Conservation (phyloP, 2,113 vertebrate species). For the Chaetorhynchus papuensis region DNA sequence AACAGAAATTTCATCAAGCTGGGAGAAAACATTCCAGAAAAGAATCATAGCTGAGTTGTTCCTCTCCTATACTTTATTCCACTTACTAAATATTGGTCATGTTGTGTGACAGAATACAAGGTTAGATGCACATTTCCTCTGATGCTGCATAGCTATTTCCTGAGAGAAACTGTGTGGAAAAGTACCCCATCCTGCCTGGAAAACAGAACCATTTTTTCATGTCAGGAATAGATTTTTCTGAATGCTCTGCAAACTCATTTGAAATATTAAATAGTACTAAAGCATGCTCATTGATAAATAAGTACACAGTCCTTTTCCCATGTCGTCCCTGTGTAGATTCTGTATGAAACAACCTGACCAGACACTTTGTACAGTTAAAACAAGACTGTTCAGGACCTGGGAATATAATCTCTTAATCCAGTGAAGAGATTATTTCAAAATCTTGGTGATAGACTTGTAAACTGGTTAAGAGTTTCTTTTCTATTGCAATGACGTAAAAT, state of each 20-base stretch:
- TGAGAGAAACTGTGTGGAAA: background rate
- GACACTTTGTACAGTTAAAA: background rate
- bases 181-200: background rate
- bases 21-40: background rate
- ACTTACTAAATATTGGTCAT: background rate
- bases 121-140: background rate
- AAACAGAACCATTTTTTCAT: background rate
- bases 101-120: background rate
- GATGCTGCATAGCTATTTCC: background rate
- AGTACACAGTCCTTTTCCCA: background rate
- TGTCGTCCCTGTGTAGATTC: background rate
- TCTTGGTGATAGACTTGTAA: background rate
- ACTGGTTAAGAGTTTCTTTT: background rate
- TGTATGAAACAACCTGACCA: background rate
- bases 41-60: background rate
- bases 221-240: background rate
- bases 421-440: background rate
- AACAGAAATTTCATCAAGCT: background rate
- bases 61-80: background rate
- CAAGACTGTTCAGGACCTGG: background rate
- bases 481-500: rapidly evolving
- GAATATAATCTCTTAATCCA: background rate
- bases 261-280: background rate
- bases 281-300: background rate
- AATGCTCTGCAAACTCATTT: background rate